A percentile compares a stretch with the other conserved stretches of the same genome.
phyloP scores from a whole-genome alignment of 2,888 invertebrate genomes.

The Alloplasta piceator region DNA sequence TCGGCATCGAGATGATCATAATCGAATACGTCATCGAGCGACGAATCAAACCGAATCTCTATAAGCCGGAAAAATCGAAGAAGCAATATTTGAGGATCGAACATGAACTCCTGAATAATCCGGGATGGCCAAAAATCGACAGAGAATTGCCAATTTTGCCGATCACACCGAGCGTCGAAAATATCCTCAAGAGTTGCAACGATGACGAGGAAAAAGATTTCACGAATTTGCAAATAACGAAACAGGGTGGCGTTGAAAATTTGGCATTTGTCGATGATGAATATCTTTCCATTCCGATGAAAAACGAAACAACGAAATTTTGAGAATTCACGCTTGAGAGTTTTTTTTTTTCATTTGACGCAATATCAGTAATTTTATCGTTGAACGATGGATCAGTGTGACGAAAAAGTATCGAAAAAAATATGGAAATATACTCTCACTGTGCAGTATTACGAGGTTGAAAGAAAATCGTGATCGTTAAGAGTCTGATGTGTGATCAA shows the following conservation, averaged over 20 bases:
- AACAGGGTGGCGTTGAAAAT: slow-evolving; percentile 58
- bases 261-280: slow-evolving; percentile 68
- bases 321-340: slow-evolving; percentile 17
- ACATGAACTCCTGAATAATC: slow-evolving; percentile 84
- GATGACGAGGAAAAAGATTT: slow-evolving; percentile 54
- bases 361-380: slow-evolving; percentile 3
- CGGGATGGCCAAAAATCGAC: slow-evolving; percentile 87
- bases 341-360: background rate
- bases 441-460: too few relatives aligned
- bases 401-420: background rate
- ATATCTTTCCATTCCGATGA: background rate
- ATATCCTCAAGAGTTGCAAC: slow-evolving; percentile 70
- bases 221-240: slow-evolving; percentile 28
- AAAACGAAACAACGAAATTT: slow-evolving; percentile 66
- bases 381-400: background rate
- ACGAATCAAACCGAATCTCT: slow-evolving; percentile 84
- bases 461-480: too few relatives aligned
- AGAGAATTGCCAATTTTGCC: slow-evolving; percentile 73
- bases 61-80: slow-evolving; percentile 85
- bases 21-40: slow-evolving; percentile 87
- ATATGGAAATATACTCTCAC: too few relatives aligned
- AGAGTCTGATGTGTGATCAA: too few relatives aligned
- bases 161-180: slow-evolving; percentile 74
- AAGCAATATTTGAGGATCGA: slow-evolving; percentile 87
- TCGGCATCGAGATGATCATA: slow-evolving; percentile 85